A percentile compares a stretch with the other conserved stretches of the same genome.
Conservation (phyloP, 2,888 invertebrate genomes). For the Blera fallax region DNA sequence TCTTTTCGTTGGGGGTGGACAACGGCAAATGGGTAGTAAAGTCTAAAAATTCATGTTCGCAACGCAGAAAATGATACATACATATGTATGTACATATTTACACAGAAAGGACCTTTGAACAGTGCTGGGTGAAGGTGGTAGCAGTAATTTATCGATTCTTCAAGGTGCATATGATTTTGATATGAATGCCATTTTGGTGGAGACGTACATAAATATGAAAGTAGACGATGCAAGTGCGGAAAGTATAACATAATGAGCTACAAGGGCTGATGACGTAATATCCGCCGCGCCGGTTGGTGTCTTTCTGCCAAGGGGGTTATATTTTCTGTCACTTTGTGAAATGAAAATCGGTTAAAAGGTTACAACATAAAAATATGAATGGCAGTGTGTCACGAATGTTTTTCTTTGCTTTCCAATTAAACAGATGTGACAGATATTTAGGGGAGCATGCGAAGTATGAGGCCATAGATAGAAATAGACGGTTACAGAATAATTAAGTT, state of each 20-base stretch:
- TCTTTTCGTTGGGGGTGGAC: conserved; percentile 15
- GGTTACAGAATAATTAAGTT: background rate
- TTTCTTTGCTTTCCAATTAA: background rate
- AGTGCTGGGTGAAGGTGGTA: conserved; percentile 35
- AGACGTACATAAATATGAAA: background rate
- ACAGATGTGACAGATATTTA: background rate
- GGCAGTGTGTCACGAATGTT: background rate
- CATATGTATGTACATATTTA: no score
- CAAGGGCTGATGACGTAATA: conserved; percentile 22
- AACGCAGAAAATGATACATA: conserved; percentile 31
- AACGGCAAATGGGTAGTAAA: background rate
- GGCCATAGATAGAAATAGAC: background rate
- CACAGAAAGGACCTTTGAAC: conserved; percentile 7
- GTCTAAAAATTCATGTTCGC: conserved; percentile 7
- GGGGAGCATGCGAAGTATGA: background rate
- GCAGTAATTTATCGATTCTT: conserved; percentile 11
- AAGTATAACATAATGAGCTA: background rate
- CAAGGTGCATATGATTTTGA: background rate
- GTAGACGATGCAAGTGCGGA: background rate
- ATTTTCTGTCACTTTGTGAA: background rate
- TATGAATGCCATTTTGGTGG: conserved; percentile 14
- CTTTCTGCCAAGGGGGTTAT: background rate
- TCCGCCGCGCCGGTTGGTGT: background rate
- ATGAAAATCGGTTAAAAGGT: background rate
- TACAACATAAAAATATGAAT: background rate